Conservation (phyloP, 2,797 vertebrate species). For the Tympanoctomys barrerae region DNA sequence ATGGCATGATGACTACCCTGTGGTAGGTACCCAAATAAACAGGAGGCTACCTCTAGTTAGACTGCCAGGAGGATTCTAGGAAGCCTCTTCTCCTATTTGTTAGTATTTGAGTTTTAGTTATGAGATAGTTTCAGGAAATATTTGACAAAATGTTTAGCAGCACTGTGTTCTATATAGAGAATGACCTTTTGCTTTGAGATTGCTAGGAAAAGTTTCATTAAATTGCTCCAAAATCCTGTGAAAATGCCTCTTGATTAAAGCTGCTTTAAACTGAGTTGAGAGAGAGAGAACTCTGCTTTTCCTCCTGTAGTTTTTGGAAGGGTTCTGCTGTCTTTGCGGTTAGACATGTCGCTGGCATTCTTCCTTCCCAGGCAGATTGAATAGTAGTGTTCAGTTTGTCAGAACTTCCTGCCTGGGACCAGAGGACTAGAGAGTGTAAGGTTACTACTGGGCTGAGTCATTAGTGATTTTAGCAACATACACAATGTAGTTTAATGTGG, state of each 20-base stretch:
- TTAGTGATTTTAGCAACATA: slow-evolving; percentile 57
- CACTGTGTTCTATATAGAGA: neutral
- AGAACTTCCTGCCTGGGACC: slow-evolving; percentile 17
- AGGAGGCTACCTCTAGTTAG: neutral
- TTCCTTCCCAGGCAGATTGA: slow-evolving; percentile 50
- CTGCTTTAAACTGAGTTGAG: neutral
- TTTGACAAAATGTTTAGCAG: neutral
- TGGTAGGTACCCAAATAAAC: neutral
- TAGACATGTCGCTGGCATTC: slow-evolving; percentile 25
- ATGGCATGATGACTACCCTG: neutral
- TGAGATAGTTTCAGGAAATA: slow-evolving; percentile 38
- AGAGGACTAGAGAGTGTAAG: neutral
- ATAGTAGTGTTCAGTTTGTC: slow-evolving; percentile 58
- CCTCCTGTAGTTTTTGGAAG: slow-evolving; percentile 72
- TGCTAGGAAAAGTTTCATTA: neutral
- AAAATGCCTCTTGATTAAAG: slow-evolving; percentile 38
- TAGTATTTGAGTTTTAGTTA: slow-evolving; percentile 47
- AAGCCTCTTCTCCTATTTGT: neutral
- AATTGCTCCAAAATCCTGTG: slow-evolving; percentile 39
- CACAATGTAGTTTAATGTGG: neutral
- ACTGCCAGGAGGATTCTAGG: neutral
- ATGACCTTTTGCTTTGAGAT: slow-evolving; percentile 54
- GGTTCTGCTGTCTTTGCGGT: slow-evolving; percentile 57
- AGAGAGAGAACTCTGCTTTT: neutral
- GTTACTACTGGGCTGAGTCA: slow-evolving; percentile 55